Conservation (phyloP, 2,797 vertebrate genomes). For the Petrocephalus sullivani region DNA sequence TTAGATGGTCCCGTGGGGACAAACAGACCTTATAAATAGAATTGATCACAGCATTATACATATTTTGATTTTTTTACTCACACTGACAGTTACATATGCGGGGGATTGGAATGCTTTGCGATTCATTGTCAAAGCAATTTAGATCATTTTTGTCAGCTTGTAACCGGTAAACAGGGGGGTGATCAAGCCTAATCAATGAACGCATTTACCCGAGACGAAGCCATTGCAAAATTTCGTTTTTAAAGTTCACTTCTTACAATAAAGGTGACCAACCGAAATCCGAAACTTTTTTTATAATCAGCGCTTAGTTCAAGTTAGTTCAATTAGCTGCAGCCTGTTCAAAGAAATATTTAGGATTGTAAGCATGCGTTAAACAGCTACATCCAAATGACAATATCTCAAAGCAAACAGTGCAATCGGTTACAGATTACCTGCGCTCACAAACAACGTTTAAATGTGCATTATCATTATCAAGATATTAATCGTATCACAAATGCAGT, state of each 20-base stretch:
- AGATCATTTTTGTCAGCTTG: not conserved
- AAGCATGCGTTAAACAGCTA: not conserved
- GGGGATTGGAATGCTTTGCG: not conserved
- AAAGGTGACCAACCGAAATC: not conserved
- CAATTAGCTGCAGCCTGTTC: not conserved
- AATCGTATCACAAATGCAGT: not conserved
- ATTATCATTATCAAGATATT: not conserved
- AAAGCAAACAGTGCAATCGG: not conserved
- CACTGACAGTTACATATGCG: not conserved
- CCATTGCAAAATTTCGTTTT: not conserved
- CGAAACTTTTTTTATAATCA: not conserved
- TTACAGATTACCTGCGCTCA: not conserved
- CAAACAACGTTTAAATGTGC: not conserved
- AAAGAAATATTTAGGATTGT: not conserved
- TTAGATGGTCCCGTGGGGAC: conserved; percentile 28
- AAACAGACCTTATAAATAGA: conserved; percentile 6
- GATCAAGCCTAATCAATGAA: not conserved
- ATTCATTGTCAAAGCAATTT: not conserved
- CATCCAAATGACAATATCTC: not conserved
- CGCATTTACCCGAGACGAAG: not conserved
- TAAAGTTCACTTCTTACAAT: not conserved
- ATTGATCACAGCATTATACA: not conserved
- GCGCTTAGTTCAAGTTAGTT: not conserved
- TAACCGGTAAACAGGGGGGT: not conserved
- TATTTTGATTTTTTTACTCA: not conserved